Evolutionary conservation across 2,113 vertebrate genomes (phyloP), one percentile per base, ranked within the genome.

Genomic region (Puffinus mauretanicus): DNA sequence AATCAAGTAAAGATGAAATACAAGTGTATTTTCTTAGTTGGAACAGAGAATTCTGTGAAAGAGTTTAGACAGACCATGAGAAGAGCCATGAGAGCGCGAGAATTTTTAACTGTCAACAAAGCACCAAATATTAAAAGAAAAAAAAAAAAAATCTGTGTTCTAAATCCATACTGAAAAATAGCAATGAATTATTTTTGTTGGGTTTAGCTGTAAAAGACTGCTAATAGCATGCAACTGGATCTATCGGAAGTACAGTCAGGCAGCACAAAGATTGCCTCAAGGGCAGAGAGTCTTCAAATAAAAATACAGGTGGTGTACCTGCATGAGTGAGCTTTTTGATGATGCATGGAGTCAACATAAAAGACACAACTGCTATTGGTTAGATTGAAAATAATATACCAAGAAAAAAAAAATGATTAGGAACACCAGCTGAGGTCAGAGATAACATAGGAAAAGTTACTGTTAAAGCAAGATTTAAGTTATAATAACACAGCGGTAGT

Each of bases 391-490:
- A 93, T 78, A 94, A 93, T 64, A 86, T 0, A 71, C 42, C 44
- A 29, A 71, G 34, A 1, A 47, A 86, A 47, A 47, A 71, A 52
- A 55, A 84, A 70, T 89, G 11, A 89, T 95, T 82, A 89, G 67
- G 51, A 70, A 83, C 38, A 65, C 44, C 88, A 91, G 91, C 89
- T 97, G 95, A 96, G 93, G 93, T 77, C 4, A 1, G 93, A 93
- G 81, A 96, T 96, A 95, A 86, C 65, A 18, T 11, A 58, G 81
- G 81, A 65, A 79, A 91, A 94, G 77, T 89, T 69, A 12, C 40
- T 55, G 70, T 42, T 82, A 54, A 64, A 89, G 89, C 44, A 84
- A 81, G 86, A 82, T 91, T 92, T 69, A 86, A 82, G 81, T 30
- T 78, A 26, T 69, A 94, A 82, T 49, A 94, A 87, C 70, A 11